Conservation (phyloP, 2,888 invertebrate species). For the Trichogramma evanescens region DNA sequence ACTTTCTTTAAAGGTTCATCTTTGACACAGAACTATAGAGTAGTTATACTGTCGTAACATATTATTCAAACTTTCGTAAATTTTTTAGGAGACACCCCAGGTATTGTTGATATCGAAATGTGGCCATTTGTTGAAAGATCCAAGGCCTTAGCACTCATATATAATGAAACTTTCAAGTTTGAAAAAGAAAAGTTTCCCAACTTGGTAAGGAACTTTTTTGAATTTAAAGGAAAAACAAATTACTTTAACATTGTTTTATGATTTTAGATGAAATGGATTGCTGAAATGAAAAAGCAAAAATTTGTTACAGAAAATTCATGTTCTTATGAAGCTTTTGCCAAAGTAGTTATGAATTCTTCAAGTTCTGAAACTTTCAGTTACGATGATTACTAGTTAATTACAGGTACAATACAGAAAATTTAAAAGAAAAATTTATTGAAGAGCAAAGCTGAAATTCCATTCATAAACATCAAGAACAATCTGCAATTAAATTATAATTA, state of each 20-base stretch:
- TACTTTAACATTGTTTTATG: neutral
- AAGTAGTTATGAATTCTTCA: constrained; percentile 22
- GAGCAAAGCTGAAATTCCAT: no score
- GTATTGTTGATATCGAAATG: constrained; percentile 45
- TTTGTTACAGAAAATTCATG: constrained; percentile 31
- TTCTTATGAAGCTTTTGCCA: constrained; percentile 29
- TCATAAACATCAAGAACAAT: no score
- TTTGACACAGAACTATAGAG: neutral
- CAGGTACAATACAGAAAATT: no score
- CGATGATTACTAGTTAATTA: constrained; percentile 25
- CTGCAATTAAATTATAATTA: no score
- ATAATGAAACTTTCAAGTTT: constrained; percentile 29
- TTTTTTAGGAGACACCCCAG: constrained; percentile 34
- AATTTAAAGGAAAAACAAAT: neutral
- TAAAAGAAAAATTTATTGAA: neutral
- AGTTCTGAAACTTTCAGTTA: constrained; percentile 27
- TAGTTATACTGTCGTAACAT: neutral
- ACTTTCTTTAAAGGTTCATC: constrained; percentile 40
- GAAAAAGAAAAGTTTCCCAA: constrained; percentile 32
- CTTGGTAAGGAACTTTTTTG: constrained; percentile 28
- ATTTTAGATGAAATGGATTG: constrained; percentile 42
- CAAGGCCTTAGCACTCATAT: constrained; percentile 32
- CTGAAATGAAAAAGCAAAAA: constrained; percentile 36
- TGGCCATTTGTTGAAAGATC: constrained; percentile 48
- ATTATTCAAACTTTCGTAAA: neutral